phyloP scores from a whole-genome alignment of 2,797 vertebrate species.

The Phrynocephalus vlangalii region DNA sequence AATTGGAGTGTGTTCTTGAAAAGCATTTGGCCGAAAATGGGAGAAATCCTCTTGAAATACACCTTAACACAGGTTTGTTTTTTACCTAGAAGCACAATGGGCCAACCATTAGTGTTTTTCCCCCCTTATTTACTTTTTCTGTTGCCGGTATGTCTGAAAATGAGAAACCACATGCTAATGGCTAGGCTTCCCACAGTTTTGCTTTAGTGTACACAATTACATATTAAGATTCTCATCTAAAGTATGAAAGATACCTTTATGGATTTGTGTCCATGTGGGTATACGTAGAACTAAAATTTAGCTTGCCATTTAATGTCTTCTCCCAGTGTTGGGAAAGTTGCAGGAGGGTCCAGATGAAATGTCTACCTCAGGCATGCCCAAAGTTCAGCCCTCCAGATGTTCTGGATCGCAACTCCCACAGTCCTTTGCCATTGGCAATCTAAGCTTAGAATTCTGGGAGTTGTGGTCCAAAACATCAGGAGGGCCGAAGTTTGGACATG shows the following conservation, averaged over 20 bases:
- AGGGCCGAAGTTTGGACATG: no score
- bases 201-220: background rate
- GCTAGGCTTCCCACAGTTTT: background rate
- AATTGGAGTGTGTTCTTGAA: background rate
- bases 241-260: background rate
- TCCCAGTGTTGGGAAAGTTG: background rate
- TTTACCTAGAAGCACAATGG: background rate
- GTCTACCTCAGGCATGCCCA: no score
- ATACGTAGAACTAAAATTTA: background rate
- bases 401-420: no score
- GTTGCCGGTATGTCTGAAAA: background rate
- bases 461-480: no score
- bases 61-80: constrained; percentile 4
- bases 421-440: no score
- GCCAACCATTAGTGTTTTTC: background rate
- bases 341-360: background rate
- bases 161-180: background rate
- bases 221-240: background rate
- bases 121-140: background rate
- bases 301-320: background rate
- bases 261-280: background rate
- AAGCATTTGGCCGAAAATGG: constrained; percentile 28
- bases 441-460: no score
- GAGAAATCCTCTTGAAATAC: constrained; percentile 30
- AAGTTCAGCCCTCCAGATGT: no score